Evolutionary conservation across 2,113 vertebrate genomes (phyloP), one percentile per base, ranked within the genome.

Genomic region (Strix aluco): DNA sequence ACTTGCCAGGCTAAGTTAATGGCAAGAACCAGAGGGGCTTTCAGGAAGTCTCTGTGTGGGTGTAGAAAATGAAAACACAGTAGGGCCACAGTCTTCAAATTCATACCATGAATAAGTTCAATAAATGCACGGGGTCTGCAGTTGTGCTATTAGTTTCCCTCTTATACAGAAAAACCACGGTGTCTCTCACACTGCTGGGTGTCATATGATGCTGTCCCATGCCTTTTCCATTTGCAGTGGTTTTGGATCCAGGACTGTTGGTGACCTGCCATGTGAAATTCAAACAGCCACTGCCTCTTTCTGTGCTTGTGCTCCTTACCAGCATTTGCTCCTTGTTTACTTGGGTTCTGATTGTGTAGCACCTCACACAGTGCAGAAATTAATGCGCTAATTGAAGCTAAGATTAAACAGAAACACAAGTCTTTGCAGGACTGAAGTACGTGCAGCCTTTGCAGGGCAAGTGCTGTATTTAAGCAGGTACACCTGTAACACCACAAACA

Each of bases 11-110:
- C 77, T 66, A 86, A 71, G 63, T 3, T 85, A 73, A 75, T 40
- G 85, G 65, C 44, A 89, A 86, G 77, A 93, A 84, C 51, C 34
- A 36, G 67, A 83, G 71, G 72, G 82, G 90, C 49, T 96, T 94
- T 94, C 83, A 86, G 61, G 65, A 72, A 90, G 67, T 40, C 79
- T 46, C 1, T 9, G 17, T 23, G 86, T 91, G n/a, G 90, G 95
- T 84, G 52, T 87, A 75, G 88, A 89, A 89, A 92, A 84, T 29
- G 65, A 95, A 81, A 90, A 14, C 10, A 40, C 1, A 5, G 55
- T 61, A 67, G 36, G 34, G 44, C 63, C 40, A 32, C 40, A 16
- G 46, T 59, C 63, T 90, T 88, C 75, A 80, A 93, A 90, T 47
- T 93, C 49, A 44, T 88, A 22, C 23, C 71, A 11, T 3, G 4